Evolutionary conservation across 2,888 invertebrate species (phyloP).

Genomic region (Ganaspis brasiliensis): DNA sequence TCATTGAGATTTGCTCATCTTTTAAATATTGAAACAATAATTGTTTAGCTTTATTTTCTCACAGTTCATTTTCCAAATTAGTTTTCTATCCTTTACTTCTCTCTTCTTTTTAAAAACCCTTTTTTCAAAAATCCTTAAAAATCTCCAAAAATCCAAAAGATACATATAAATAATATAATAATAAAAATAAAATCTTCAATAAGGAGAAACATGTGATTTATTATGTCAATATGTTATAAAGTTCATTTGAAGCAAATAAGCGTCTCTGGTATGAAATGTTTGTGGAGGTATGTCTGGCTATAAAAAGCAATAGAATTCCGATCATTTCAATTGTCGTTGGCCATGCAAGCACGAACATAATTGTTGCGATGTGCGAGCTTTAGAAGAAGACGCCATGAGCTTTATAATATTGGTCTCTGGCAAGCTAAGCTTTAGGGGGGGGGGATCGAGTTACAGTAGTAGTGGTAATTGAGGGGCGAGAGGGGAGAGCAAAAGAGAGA

Average conservation of each 20-base stretch:
- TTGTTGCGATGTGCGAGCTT: conserved; percentile 53
- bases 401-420: conserved; percentile 50
- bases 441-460: conserved; percentile 37
- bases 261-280: conserved; percentile 10
- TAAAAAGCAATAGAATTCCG: conserved; percentile 55
- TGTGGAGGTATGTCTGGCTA: conserved; percentile 23
- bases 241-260: conserved; percentile 1
- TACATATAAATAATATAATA: too few relatives aligned
- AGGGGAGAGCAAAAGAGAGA: conserved; percentile 17
- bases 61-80: too few relatives aligned
- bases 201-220: neutral
- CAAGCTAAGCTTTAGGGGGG: conserved; percentile 48
- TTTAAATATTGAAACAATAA: too few relatives aligned
- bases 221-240: conserved; percentile 14
- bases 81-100: too few relatives aligned
- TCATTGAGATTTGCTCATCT: too few relatives aligned
- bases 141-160: too few relatives aligned
- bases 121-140: too few relatives aligned
- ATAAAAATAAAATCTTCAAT: too few relatives aligned
- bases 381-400: conserved; percentile 51
- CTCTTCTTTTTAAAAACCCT: too few relatives aligned
- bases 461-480: conserved; percentile 28
- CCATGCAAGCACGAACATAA: conserved; percentile 59
- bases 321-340: conserved; percentile 56
- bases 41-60: too few relatives aligned